Evolutionary conservation across 2,888 invertebrate genomes (phyloP).

Genomic region (Drosophila putrida): DNA sequence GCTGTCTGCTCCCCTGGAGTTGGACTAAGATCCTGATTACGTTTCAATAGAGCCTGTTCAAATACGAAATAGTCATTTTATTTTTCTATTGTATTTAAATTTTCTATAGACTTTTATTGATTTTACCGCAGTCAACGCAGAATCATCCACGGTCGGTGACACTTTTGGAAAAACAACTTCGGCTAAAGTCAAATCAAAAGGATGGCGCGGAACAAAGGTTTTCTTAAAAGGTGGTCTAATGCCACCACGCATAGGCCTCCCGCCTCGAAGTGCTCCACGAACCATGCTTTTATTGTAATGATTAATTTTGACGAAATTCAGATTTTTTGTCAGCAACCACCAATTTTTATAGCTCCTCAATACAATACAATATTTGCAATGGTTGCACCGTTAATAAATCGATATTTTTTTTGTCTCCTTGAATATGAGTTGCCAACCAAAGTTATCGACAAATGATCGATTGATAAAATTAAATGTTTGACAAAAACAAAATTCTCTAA

Average conservation of each 20-base stretch:
- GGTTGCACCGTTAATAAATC: conserved; percentile 18
- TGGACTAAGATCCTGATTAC: conserved; percentile 96
- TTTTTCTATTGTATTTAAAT: background rate
- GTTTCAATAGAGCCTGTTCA: conserved; percentile 93
- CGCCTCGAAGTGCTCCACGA: conserved; percentile 89
- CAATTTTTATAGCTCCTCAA: conserved; percentile 6
- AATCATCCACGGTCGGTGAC: conserved; percentile 93
- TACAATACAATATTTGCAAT: background rate
- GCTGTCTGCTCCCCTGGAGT: conserved; percentile 96
- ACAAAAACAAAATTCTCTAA: too few species aligned
- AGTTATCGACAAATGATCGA: conserved; percentile 4
- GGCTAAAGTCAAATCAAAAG: conserved; percentile 94
- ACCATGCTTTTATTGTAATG: conserved; percentile 87
- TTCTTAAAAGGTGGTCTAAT: conserved; percentile 89
- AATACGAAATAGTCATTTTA: background rate
- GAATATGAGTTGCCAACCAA: background rate
- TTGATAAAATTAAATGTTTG: background rate
- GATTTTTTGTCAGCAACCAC: conserved; percentile 9
- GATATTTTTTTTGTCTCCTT: background rate
- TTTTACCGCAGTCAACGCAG: conserved; percentile 91
- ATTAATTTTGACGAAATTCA: conserved; percentile 53
- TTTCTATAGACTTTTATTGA: conserved; percentile 50
- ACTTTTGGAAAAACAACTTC: conserved; percentile 95
- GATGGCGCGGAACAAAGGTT: conserved; percentile 90
- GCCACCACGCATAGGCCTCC: conserved; percentile 89